Base-by-base conservation (phyloP, 1,140 invertebrate species). In the Euschistus heros region DNA sequence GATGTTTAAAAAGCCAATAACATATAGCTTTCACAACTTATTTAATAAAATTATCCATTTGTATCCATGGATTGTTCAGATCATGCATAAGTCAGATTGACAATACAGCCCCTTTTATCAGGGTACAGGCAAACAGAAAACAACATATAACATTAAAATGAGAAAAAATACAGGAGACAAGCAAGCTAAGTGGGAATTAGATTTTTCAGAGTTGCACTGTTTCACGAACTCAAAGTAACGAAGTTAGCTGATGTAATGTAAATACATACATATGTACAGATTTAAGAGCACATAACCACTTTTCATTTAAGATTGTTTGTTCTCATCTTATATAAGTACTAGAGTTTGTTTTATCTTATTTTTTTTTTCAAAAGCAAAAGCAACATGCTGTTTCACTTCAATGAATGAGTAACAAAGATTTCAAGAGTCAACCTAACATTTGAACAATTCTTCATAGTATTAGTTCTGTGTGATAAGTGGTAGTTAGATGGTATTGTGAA, bases 151-250 rank as follows among this genome's bases (percentile, higher is more conserved):
- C n/a, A 64, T 54, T 22, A 64, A 52, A 64, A 65, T 59, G 42
- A 62, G 61, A 26, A 65, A 65, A 61, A 61, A 66, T 60, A 61
- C 30, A 66, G 65, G 65, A 66, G 65, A 66, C 65, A 66, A 66
- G 65, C 65, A 64, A 64, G 63, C 46, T 54, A 64, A 37, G 63
- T 64, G 46, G 63, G 52, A 37, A 44, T 63, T 54, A 54, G 50
- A 57, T 37, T 7, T n/a, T 24, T 47, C 33, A 50, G 30, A 22
- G 20, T 42, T 46, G 22, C 22, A 54, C 24, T 30, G 47, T 26
- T 57, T 57, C 54, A 57, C 54, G 54, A 57, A 57, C 54, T 57
- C 54, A 18, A 37, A 37, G 33, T 4, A 37, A 37, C 33, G 33
- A 13, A 37, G 33, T 37, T 37, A 37, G 33, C 33, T 10, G 33